Conservation (phyloP, 2,797 vertebrate genomes). For the Gorsachius magnificus region DNA sequence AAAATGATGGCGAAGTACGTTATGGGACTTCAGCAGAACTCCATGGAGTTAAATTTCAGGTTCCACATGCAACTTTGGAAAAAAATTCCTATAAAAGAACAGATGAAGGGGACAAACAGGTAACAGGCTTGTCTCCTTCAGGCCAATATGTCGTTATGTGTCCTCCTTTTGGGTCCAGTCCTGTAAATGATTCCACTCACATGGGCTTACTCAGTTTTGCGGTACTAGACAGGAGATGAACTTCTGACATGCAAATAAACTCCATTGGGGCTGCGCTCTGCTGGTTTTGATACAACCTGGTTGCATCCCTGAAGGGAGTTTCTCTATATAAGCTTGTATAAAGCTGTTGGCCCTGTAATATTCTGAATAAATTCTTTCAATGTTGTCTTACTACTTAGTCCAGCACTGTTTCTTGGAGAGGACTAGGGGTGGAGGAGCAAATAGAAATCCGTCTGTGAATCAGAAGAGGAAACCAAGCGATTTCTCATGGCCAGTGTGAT, state of each 20-base stretch:
- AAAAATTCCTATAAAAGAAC: constrained; percentile 81
- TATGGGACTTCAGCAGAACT: constrained; percentile 77
- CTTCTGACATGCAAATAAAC: background rate
- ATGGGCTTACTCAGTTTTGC: background rate
- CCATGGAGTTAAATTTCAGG: constrained; percentile 75
- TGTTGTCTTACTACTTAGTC: background rate
- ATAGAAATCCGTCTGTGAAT: background rate
- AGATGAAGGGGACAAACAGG: constrained; percentile 84
- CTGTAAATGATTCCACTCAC: background rate
- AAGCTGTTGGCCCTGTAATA: background rate
- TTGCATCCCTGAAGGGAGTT: background rate
- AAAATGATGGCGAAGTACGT: constrained; percentile 82
- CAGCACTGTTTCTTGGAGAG: background rate
- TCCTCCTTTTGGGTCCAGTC: background rate
- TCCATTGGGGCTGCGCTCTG: background rate
- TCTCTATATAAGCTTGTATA: background rate
- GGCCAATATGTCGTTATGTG: background rate
- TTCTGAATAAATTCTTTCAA: background rate
- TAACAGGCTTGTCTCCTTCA: constrained; percentile 56
- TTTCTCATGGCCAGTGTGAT: background rate
- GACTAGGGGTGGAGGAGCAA: background rate
- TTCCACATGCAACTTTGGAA: constrained; percentile 76
- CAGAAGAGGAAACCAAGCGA: background rate
- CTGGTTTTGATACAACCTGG: background rate
- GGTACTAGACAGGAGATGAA: background rate